Percentiles rank a stretch among this genome's conserved stretches.
Evolutionary conservation across 2,888 invertebrate genomes (phyloP).

Genomic region (Desoria tigrina): DNA sequence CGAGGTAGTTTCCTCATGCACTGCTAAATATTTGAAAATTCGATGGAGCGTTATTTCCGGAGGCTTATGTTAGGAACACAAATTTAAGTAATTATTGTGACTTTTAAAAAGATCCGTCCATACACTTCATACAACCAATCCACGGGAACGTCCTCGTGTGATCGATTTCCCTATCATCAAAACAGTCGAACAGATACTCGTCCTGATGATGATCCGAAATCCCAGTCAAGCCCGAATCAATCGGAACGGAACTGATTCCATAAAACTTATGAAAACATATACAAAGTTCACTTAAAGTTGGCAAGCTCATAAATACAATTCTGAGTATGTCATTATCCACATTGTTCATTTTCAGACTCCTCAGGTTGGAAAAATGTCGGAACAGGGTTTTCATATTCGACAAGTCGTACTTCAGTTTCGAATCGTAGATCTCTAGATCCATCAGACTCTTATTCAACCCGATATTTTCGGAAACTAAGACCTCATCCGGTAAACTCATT

Average conservation of each 20-base stretch:
- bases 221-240: constrained; percentile 36
- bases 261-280: constrained; percentile 41
- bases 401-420: constrained; percentile 27
- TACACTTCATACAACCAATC: constrained; percentile 33
- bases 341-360: constrained; percentile 30
- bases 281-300: constrained; percentile 27
- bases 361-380: constrained; percentile 22
- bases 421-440: constrained; percentile 39
- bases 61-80: too few species aligned
- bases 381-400: constrained; percentile 24
- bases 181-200: constrained; percentile 30
- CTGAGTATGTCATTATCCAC: constrained; percentile 34
- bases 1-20: too few species aligned
- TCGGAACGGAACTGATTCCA: constrained; percentile 25
- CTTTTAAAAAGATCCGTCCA: too few species aligned
- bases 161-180: constrained; percentile 31
- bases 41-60: too few species aligned
- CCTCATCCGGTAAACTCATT: constrained; percentile 32
- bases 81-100: too few species aligned
- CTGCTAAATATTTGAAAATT: too few species aligned
- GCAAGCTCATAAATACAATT: constrained; percentile 22
- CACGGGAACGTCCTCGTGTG: constrained; percentile 34
- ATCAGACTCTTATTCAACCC: constrained; percentile 22
- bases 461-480: constrained; percentile 2
- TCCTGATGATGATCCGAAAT: constrained; percentile 27